Base-by-base conservation (phyloP, 2,888 invertebrate species). In the Octonoba sinensis region DNA sequence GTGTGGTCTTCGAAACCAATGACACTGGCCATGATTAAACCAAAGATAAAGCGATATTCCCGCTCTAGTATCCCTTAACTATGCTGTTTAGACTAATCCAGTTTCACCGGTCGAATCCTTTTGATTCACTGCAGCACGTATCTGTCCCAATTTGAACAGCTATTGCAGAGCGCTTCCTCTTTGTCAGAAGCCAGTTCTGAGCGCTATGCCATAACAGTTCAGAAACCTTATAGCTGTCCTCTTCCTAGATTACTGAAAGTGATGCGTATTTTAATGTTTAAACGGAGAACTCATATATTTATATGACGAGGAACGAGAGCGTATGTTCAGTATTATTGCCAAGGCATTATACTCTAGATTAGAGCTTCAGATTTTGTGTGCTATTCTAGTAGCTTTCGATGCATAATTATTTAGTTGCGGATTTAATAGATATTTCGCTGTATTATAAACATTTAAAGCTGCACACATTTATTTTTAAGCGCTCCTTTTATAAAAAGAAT, bases 1-100 rank as follows among this genome's bases (percentile, higher is more conserved):
- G 54, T 36, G 24, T 56, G 54, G 36, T 44, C 62, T 36, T 44
- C 44, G 15, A 20, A 62, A 24, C 44, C 36, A 54, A 56, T 73
- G 73, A 56, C 73, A 64, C 73, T 64, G 64, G 64, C 54, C 36
- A 65, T 54, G 67, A 76, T 76, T 67, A 62, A 76, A 54, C 60
- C 59, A 60, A 49, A 51, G 67, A 76, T 76, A 69, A 67, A 76
- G 75, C 67, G 67, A 69, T 76, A 76, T 49, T 69, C 60, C 75
- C 60, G 56, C 67, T 60, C 51, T n/a, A 16, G 57, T 22, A 69
- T 76, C 59, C 49, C 75, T 76, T 76, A 76, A 76, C 75, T 76
- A n/a, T 62, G 49, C 67, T 66, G 15, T 69, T 76, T 62, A 69
- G 75, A 56, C 22, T 76, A 76, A 76, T 76, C 75, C 75, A 44